Conservation (phyloP, 2,888 invertebrate genomes). For the Chrysolina americana region DNA sequence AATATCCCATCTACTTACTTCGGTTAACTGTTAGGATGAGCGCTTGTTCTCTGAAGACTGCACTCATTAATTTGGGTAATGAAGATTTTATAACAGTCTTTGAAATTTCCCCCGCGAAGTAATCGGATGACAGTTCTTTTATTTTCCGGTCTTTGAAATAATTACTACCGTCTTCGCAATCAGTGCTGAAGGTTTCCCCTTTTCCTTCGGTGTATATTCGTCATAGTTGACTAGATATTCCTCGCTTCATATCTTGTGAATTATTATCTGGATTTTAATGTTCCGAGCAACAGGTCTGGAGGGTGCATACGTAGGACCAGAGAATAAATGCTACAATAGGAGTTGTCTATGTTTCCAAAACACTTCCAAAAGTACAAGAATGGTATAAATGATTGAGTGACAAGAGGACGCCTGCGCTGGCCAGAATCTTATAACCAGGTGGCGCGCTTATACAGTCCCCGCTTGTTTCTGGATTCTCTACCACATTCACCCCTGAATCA, state of each 20-base stretch:
- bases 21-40: too few relatives aligned
- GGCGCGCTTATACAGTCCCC: conserved; percentile 65
- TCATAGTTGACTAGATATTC: conserved; percentile 25
- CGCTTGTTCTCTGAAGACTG: background rate
- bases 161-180: conserved; percentile 9
- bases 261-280: conserved; percentile 29
- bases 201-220: conserved; percentile 25
- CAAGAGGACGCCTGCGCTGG: conserved; percentile 58
- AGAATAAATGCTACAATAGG: conserved; percentile 31
- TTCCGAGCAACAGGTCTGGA: conserved; percentile 28
- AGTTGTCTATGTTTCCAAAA: conserved; percentile 40
- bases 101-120: background rate
- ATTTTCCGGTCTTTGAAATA: conserved; percentile 34
- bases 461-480: conserved; percentile 64
- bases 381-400: conserved; percentile 53
- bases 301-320: conserved; percentile 21
- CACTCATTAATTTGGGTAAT: background rate
- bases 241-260: conserved; percentile 17
- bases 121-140: conserved; percentile 33
- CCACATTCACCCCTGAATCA: conserved; percentile 62
- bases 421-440: conserved; percentile 68
- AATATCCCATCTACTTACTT: too few relatives aligned
- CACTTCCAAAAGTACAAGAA: conserved; percentile 51
- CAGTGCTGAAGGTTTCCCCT: conserved; percentile 23
- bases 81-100: background rate